Conservation (phyloP, 2,113 vertebrate species). For the Oreotrochilus melanogaster region DNA sequence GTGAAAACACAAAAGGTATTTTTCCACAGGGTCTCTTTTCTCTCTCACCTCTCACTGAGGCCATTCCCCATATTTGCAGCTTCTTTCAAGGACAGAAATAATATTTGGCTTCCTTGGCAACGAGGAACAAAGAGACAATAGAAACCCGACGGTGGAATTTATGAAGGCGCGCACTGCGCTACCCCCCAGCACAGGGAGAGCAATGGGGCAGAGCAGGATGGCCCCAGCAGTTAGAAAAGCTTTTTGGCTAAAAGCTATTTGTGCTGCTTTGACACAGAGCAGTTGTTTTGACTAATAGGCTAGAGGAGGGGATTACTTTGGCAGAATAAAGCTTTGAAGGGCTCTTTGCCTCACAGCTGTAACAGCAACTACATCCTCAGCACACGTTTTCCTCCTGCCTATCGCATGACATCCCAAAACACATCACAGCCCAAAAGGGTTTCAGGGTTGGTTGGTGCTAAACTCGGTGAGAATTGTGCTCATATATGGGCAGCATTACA, state of each 20-base stretch:
- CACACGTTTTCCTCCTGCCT: background rate
- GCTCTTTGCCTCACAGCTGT: constrained; percentile 22
- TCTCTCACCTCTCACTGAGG: background rate
- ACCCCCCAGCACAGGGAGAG: background rate
- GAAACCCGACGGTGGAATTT: constrained; percentile 57
- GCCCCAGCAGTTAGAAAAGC: constrained; percentile 24
- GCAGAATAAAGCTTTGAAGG: constrained; percentile 10
- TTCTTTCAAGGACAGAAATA: constrained; percentile 69
- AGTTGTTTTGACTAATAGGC: constrained; percentile 22
- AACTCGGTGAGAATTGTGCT: background rate
- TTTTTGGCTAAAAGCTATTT: constrained; percentile 37
- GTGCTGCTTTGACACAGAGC: constrained; percentile 6
- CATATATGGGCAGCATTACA: background rate
- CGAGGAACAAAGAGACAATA: constrained; percentile 65
- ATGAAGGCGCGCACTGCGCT: background rate
- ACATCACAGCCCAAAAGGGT: background rate
- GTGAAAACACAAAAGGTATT: constrained; percentile 17
- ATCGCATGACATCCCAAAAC: background rate
- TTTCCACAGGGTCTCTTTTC: background rate
- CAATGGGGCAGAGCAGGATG: background rate
- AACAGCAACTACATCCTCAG: background rate
- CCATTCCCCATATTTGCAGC: constrained; percentile 39
- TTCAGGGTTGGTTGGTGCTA: background rate
- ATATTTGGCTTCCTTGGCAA: constrained; percentile 71
- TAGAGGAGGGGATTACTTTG: constrained; percentile 32